Conservation (phyloP, 2,113 vertebrate species). For the Hippolais icterina region DNA sequence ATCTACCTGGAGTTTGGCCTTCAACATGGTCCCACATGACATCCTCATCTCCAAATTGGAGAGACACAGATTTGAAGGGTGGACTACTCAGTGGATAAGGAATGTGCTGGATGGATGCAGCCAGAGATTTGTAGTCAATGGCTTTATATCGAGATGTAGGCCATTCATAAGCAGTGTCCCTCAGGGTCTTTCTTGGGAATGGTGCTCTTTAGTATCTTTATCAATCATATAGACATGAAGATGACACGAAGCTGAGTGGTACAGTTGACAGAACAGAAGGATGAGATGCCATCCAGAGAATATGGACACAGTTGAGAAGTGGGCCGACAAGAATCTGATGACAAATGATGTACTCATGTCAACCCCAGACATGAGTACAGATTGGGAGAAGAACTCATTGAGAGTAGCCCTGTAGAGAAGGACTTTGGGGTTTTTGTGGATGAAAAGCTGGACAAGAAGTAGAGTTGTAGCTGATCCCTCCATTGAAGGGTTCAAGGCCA, state of each 20-base stretch:
- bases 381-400: neutral
- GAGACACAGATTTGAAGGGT: neutral
- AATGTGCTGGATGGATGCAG: neutral
- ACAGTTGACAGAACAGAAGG: neutral
- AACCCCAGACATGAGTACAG: neutral
- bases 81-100: neutral
- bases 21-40: neutral
- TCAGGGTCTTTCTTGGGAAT: fast-evolving
- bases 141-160: neutral
- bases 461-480: neutral
- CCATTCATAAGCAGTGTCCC: neutral
- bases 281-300: neutral
- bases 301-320: neutral
- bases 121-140: neutral
- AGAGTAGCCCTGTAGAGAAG: neutral
- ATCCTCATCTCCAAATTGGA: neutral
- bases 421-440: neutral
- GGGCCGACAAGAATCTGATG: neutral
- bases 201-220: neutral
- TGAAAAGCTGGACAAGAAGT: neutral
- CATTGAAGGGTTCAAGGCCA: neutral
- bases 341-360: neutral
- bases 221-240: neutral
- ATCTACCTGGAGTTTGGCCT: neutral
- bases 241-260: fast-evolving